A percentile compares a stretch with the other conserved stretches of the same genome.
These are phyloP conservation scores for Pheucticus melanocephalus DNA, from an alignment of 2,113 vertebrate genomes.

Conservation along the genomic window DNA sequence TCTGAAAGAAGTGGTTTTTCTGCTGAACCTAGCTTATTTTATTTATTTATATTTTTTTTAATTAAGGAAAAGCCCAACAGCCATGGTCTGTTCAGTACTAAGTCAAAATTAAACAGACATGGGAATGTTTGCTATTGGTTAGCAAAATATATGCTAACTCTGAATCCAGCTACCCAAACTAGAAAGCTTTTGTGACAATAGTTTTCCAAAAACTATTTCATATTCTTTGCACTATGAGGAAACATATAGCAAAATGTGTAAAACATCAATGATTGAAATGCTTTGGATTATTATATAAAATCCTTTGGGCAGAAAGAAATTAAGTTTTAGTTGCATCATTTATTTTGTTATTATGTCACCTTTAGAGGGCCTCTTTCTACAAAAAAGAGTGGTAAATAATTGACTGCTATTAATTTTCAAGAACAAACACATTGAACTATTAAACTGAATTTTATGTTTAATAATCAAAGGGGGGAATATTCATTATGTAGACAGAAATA, in stretches of 20 bases:
- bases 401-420: background rate
- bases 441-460: background rate
- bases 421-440: background rate
- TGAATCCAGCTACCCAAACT: background rate
- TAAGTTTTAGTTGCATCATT: background rate
- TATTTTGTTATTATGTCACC: background rate
- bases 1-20: accelerated
- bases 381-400: background rate
- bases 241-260: background rate
- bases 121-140: background rate
- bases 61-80: background rate
- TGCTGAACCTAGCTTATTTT: background rate
- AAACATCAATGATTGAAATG: background rate
- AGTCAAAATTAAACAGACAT: background rate
- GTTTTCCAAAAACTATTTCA: background rate
- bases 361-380: background rate
- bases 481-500: background rate
- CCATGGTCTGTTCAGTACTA: background rate
- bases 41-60: background rate
- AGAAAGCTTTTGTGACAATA: background rate
- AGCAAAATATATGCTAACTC: background rate
- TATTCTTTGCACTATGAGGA: background rate
- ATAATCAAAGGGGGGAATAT: background rate
- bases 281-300: background rate
- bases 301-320: background rate